Conservation (phyloP, 2,113 vertebrate genomes). For the Forbesichthys papilliferus region DNA sequence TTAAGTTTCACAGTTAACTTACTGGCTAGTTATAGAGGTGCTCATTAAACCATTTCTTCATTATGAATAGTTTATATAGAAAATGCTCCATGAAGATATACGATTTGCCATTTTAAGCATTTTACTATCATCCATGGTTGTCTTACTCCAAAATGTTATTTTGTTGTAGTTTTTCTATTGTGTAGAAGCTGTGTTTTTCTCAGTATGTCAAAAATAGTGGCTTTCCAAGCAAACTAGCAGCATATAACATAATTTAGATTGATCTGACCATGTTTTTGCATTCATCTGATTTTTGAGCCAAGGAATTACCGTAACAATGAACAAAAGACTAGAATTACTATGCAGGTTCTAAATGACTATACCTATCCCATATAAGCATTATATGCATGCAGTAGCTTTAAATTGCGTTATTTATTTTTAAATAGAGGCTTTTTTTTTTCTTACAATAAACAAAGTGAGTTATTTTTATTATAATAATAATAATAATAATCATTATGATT, state of each 20-base stretch:
- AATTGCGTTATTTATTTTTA: background rate
- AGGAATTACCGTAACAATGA: background rate
- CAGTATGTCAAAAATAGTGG: background rate
- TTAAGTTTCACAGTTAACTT: background rate
- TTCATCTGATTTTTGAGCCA: background rate
- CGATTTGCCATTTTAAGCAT: background rate
- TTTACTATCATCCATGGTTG: too few relatives aligned
- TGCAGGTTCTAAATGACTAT: background rate
- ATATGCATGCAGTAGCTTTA: background rate
- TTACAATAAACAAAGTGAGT: too few relatives aligned
- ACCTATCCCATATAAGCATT: background rate
- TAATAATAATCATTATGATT: too few relatives aligned
- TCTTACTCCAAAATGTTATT: background rate
- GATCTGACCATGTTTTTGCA: background rate
- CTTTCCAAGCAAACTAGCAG: background rate
- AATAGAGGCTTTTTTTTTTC: background rate
- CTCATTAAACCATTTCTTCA: background rate
- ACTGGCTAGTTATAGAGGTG: background rate
- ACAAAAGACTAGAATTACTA: background rate
- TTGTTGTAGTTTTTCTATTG: background rate
- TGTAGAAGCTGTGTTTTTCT: background rate
- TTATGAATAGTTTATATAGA: background rate
- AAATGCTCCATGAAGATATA: background rate
- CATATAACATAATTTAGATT: background rate
- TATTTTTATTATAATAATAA: too few relatives aligned